Evolutionary conservation across 30 jellyfish, hydroid and myxozoan genomes (phyloP).

Genomic region (Phacellophora camtschatica): DNA sequence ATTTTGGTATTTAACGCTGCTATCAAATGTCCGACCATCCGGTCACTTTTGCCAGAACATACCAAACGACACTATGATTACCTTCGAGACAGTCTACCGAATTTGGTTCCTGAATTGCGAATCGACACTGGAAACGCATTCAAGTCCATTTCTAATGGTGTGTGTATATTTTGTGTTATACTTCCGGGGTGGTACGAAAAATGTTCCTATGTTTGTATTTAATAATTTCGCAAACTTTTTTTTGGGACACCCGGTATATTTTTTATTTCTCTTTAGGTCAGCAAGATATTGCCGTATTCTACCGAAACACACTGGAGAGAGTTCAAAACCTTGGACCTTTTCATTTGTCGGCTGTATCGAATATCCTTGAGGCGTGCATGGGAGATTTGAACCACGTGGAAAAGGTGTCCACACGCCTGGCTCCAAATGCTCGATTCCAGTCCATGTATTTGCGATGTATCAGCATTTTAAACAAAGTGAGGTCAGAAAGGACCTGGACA

Average conservation of each 20-base stretch:
- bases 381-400: slow-evolving; percentile 66
- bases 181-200: too few species aligned
- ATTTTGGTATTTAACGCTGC: slow-evolving; percentile 95
- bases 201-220: too few species aligned
- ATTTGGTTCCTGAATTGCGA: slow-evolving; percentile 76
- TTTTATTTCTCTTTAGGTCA: slow-evolving; percentile 17
- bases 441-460: slow-evolving; percentile 59
- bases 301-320: slow-evolving; percentile 58
- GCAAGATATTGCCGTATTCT: slow-evolving; percentile 48
- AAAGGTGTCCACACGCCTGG: slow-evolving; percentile 37
- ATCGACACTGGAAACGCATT: too few species aligned
- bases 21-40: slow-evolving; percentile 63
- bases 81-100: slow-evolving; percentile 87
- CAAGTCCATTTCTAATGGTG: too few species aligned
- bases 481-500: slow-evolving; percentile 83
- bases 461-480: slow-evolving; percentile 43
- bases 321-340: slow-evolving; percentile 27
- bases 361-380: slow-evolving; percentile 42
- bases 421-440: slow-evolving; percentile 83
- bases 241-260: too few species aligned
- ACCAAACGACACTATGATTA: slow-evolving; percentile 82
- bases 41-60: slow-evolving; percentile 74
- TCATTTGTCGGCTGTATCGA: slow-evolving; percentile 33
- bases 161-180: too few species aligned
- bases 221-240: too few species aligned